Base-by-base conservation (phyloP, 2,113 vertebrate species). In the Spilogale gracilis region DNA sequence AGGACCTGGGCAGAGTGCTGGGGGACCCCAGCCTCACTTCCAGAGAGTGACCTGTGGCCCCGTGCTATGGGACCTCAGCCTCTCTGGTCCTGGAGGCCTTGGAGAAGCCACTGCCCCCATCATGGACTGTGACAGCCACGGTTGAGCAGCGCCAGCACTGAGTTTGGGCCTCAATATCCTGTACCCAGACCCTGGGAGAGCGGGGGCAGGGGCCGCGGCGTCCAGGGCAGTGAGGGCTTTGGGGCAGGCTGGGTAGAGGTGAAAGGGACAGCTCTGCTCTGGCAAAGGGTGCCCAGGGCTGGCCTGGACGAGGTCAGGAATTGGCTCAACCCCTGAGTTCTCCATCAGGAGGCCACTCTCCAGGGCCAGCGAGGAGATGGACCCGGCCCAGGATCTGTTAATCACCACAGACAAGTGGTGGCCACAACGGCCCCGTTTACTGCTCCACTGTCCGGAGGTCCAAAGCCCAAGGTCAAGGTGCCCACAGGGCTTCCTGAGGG, bases 301-400 rank as follows among this genome's bases (percentile, higher is more conserved):
- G 71, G 86, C 43, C 43, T 18, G 18, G 54, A 10, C 0, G 12
- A 43, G n/a, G 48, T 23, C 3, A 5, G 32, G 54, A 30, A 16
- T 20, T 4, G 0, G 0, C 30, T 58, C 10, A 2, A 3, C 21
- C 61, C 50, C 0, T 2, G 0, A 38, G 30, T 48, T 91, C 38
- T 56, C n/a, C 18, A 9, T 63, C 54, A 8, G 73, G 56, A 48
- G 73, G 56, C 10, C 45, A 5, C 11, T 27, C 50, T 25, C 56
- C 2, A 13, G 43, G 81, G 38, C 54, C 6, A 1, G 21, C 0
- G 2, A n/a, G 69, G 83, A 79, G 32, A 14, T 0, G 18, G 45
- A 1, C 25, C 11, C 0, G 20, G 67, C 38, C 50, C 27, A 2
- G 2, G 43, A 27, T 50, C 13, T 7, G 25, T 76, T 50, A 50